These are phyloP conservation scores for Drosophila flavopinicola DNA, from an alignment of 2,888 invertebrate genomes.

Conservation along the genomic window DNA sequence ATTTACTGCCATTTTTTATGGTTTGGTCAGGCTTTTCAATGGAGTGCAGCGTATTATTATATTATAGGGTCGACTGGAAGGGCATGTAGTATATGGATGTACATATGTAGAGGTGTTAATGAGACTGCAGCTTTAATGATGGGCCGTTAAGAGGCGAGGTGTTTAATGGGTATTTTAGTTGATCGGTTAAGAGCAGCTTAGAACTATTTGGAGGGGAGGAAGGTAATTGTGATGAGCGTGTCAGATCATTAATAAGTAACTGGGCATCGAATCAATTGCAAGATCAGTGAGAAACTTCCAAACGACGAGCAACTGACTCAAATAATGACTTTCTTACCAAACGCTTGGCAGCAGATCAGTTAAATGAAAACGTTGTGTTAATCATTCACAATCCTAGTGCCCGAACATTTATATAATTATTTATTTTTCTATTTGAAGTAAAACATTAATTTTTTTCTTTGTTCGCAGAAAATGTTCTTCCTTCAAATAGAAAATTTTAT, in stretches of 20 bases:
- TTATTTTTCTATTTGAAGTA: no score
- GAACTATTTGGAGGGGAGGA: not conserved
- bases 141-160: conserved; percentile 1
- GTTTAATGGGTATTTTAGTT: conserved; percentile 1
- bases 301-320: no score
- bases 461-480: no score
- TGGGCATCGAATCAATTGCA: not conserved
- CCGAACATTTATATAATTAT: no score
- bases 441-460: no score
- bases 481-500: no score
- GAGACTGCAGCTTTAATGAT: not conserved
- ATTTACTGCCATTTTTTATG: conserved; percentile 66
- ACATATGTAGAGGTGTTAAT: not conserved
- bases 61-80: not conserved
- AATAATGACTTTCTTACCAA: no score
- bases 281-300: not conserved
- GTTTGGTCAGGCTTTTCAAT: conserved; percentile 17
- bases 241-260: not conserved
- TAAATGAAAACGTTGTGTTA: no score
- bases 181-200: conserved; percentile 1
- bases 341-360: no score
- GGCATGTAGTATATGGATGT: not conserved
- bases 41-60: conserved; percentile 1
- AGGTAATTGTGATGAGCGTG: conserved; percentile 9
- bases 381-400: no score